Conservation (phyloP, 2,113 vertebrate genomes). For the Chroicocephalus ridibundus region DNA sequence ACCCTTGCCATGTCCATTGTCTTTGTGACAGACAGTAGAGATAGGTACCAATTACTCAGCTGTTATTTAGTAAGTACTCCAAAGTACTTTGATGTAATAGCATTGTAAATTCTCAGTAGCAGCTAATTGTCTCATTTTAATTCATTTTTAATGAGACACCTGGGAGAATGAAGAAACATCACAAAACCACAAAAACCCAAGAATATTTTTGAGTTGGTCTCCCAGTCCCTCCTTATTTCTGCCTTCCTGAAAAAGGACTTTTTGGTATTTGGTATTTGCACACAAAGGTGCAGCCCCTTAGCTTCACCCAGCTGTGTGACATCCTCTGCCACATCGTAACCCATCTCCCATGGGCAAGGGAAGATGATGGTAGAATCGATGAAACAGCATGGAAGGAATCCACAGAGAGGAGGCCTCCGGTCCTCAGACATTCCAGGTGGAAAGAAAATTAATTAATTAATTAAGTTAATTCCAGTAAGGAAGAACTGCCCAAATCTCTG, state of each 20-base stretch:
- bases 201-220: not conserved
- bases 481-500: not conserved
- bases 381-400: not conserved
- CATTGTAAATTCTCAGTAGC: not conserved
- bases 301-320: not conserved
- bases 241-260: not conserved
- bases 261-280: not conserved
- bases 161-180: conserved; percentile 2
- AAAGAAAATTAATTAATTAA: not conserved
- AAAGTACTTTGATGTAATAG: conserved; percentile 30
- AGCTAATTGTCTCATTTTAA: conserved; percentile 49
- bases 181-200: not conserved
- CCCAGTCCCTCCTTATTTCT: not conserved
- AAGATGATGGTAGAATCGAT: not conserved
- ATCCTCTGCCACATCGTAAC: not conserved
- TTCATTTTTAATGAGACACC: conserved; percentile 53
- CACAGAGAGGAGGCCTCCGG: not conserved
- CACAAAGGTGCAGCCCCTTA: not conserved
- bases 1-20: not conserved
- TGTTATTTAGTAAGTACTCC: not conserved
- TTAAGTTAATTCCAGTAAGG: not conserved
- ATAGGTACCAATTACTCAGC: conserved; percentile 2
- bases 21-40: not conserved
- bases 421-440: not conserved
- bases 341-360: not conserved